Evolutionary conservation across 2,797 vertebrate species (phyloP).

Genomic region (Malurus splendens): DNA sequence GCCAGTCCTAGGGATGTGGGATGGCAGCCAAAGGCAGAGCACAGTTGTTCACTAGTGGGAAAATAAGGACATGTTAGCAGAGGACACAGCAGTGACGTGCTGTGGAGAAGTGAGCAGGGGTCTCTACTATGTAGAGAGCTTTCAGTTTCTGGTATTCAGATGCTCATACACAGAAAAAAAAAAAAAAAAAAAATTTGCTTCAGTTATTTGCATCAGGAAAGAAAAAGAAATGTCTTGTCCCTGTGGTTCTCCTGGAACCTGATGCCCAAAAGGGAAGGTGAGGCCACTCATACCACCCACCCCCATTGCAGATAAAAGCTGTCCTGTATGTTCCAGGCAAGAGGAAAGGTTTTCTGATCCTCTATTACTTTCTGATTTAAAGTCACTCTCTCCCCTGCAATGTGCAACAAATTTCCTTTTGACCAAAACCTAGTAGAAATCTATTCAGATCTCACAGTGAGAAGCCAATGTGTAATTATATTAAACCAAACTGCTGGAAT

Average conservation of each 20-base stretch:
- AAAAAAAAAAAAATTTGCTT: background rate
- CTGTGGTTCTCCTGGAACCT: background rate
- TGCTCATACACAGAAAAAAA: background rate
- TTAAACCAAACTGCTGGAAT: background rate
- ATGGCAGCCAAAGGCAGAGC: background rate
- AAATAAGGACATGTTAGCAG: background rate
- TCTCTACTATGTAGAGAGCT: background rate
- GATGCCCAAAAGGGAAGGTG: background rate
- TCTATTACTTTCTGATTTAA: background rate
- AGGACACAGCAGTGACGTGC: background rate
- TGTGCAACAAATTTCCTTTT: background rate
- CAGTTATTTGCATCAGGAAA: background rate
- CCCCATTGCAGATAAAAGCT: background rate
- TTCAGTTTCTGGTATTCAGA: background rate
- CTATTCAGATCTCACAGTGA: background rate
- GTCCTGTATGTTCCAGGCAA: background rate
- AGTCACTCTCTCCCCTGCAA: background rate
- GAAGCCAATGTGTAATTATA: background rate
- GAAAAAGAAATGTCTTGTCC: background rate
- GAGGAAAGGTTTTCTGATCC: background rate
- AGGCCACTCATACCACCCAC: background rate
- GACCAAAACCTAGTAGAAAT: background rate
- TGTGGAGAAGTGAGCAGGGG: background rate
- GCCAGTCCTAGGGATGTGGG: background rate
- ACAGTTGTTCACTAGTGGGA: background rate